Base-by-base conservation (phyloP, 2,113 vertebrate species). In the Gila orcuttii region DNA sequence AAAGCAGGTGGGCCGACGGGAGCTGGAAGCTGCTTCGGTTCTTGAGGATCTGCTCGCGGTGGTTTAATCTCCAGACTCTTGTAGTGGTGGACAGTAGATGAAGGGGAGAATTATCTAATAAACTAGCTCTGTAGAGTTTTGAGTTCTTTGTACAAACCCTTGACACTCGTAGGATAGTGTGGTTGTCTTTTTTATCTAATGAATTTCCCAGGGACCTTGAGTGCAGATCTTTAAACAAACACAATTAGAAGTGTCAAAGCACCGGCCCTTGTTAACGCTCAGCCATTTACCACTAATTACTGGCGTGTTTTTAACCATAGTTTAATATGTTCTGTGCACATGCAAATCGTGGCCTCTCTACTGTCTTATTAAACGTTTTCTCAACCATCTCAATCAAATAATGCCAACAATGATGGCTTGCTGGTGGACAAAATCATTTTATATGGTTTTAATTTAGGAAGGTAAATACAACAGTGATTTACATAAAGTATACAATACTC, bases 71-170 rank as follows among this genome's bases (percentile, higher is more conserved):
- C 85, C 77, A 84, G 82, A 88, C 83, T 86, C 90, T 92, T 92
- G 91, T 90, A 90, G 25, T 50, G 25, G 21, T 79, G 75, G 62
- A 66, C 91, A 91, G 69, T 33, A 88, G 92, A 93, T 93, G 90
- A 93, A 92, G 89, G 88, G 87, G 73, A 90, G 93, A 92, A 92
- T 94, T 92, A 92, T 89, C 91, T 94, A 93, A 95, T 94, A 93
- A 95, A 92, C 92, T 88, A 86, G 80, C 87, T 71, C 60, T 17
- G 10, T 52, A 47, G 79, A 31, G n/a, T 80, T 84, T 79, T 79
- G 83, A 73, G 86, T 85, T 87, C 79, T 85, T 79, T 69, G 55
- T 36, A 83, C 90, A 75, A 79, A 82, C 87, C 80, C 83, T 90
- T 92, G 93, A 93, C 91, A 89, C 90, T 90, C 89, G 88, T 92